These are phyloP conservation scores for Chrysotoxum bicinctum DNA, from an alignment of 2,888 invertebrate species.

Conservation along the genomic window DNA sequence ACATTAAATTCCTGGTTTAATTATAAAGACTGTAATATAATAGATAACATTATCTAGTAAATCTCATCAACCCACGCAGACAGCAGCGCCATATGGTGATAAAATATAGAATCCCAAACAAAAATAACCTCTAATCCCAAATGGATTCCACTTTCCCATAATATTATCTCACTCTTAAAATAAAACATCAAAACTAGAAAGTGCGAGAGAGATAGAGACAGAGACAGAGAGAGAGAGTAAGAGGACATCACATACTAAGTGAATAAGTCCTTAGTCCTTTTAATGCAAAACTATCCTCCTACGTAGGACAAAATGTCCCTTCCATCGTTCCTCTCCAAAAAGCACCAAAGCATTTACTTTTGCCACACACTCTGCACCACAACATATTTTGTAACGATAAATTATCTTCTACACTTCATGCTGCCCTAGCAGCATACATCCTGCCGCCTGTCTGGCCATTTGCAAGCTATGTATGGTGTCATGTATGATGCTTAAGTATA, in stretches of 20 bases:
- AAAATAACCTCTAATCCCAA: neutral
- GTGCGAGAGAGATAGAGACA: neutral
- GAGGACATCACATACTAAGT: neutral
- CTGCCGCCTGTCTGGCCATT: slow-evolving; percentile 9
- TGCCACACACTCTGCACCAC: slow-evolving; percentile 21
- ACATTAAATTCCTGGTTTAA: neutral
- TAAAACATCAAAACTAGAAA: neutral
- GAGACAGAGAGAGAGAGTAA: too few species aligned
- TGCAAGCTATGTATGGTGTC: neutral
- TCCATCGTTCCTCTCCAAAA: neutral
- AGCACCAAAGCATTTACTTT: slow-evolving; percentile 35
- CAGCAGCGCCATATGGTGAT: neutral
- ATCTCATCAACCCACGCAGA: neutral
- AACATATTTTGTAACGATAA: slow-evolving; percentile 50
- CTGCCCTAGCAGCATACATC: neutral
- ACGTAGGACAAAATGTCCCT: neutral
- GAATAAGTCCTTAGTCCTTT: neutral
- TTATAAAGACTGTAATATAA: neutral
- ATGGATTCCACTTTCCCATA: neutral
- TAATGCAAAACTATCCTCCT: slow-evolving; percentile 17
- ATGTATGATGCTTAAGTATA: neutral
- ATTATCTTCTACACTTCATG: slow-evolving; percentile 40
- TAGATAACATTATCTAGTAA: neutral
- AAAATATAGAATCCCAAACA: neutral
- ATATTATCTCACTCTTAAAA: slow-evolving; percentile 3